Evolutionary conservation across 2,797 vertebrate species (phyloP).

Genomic region (Eupleurogrammus muticus): DNA sequence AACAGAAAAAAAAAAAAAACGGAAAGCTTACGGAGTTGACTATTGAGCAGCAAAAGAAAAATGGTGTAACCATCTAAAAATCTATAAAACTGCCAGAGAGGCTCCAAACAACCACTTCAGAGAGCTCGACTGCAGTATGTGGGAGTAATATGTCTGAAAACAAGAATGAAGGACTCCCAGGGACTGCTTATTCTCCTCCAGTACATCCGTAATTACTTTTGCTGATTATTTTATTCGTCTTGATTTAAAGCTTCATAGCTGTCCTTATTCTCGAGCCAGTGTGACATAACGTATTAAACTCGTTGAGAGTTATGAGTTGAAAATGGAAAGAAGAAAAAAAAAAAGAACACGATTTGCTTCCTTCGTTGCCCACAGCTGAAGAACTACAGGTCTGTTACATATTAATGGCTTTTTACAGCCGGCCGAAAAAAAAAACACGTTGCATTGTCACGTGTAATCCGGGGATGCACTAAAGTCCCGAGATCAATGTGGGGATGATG

Average conservation of each 20-base stretch:
- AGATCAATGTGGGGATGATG: conserved; percentile 44
- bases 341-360: conserved; percentile 2
- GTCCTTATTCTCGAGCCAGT: conserved; percentile 1
- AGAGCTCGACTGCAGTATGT: neutral
- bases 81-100: neutral
- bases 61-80: neutral
- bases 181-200: too few relatives aligned
- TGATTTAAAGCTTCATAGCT: neutral
- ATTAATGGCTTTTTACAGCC: conserved; percentile 40
- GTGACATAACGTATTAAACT: neutral
- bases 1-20: too few relatives aligned
- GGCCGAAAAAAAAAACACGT: neutral
- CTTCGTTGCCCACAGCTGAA: conserved; percentile 7
- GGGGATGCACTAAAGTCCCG: conserved; percentile 1
- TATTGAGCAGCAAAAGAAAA: neutral
- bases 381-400: conserved; percentile 24
- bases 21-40: neutral
- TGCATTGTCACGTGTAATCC: conserved; percentile 33
- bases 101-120: neutral
- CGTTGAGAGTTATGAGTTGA: neutral
- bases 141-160: neutral
- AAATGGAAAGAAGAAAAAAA: conserved; percentile 4
- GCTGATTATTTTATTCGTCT: neutral
- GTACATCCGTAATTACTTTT: neutral
- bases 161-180: neutral